These are phyloP conservation scores for Ictalurus punctatus DNA, from an alignment of 2,113 vertebrate species.

Conservation along the genomic window DNA sequence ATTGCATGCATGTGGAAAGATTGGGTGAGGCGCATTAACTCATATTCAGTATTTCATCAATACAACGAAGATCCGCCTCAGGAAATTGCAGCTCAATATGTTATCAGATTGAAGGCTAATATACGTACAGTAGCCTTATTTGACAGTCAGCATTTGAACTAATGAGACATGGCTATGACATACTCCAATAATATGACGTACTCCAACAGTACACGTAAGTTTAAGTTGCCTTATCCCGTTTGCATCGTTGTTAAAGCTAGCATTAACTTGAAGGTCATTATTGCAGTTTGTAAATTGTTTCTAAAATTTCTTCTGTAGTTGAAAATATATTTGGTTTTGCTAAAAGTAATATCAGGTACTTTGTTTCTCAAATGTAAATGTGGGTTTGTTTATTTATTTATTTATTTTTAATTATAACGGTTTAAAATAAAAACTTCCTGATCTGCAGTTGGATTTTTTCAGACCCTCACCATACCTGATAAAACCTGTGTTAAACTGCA, in stretches of 20 bases:
- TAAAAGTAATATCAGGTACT: not conserved
- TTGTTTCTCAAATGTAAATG: not conserved
- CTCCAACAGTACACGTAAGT: not conserved
- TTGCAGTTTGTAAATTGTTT: too few relatives aligned
- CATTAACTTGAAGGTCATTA: too few relatives aligned
- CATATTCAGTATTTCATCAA: not conserved
- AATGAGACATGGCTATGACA: not conserved
- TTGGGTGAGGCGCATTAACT: too few relatives aligned
- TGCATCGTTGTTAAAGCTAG: not conserved
- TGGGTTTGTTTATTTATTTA: not conserved
- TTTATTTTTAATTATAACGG: not conserved
- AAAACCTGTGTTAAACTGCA: not conserved
- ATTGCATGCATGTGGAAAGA: too few relatives aligned
- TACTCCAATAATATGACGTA: not conserved
- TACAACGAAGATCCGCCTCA: slow-evolving; percentile 11
- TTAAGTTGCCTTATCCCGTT: not conserved
- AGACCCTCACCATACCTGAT: not conserved
- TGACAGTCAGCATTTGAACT: not conserved
- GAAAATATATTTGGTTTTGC: not conserved
- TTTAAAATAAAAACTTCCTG: not conserved
- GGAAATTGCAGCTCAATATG: slow-evolving; percentile 10
- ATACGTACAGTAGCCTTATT: not conserved
- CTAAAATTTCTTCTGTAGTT: not conserved
- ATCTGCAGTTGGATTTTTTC: too few relatives aligned
- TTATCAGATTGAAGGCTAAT: not conserved